Conservation (phyloP, 2,113 vertebrate genomes). For the Paracanthobrama guichenoti region DNA sequence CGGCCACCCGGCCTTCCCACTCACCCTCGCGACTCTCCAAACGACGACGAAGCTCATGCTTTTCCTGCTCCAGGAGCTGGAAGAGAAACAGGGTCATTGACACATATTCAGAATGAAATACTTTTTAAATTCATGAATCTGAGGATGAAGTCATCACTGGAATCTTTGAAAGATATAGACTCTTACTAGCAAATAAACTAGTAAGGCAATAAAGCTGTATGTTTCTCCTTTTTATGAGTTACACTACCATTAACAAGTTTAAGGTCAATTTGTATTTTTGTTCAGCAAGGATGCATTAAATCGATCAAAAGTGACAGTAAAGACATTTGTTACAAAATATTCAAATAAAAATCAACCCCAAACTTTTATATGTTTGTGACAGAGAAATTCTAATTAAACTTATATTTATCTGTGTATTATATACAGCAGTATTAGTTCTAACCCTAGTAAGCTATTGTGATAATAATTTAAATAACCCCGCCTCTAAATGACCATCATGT, state of each 20-base stretch:
- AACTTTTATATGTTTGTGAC: not conserved
- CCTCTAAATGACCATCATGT: not conserved
- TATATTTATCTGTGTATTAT: too few relatives aligned
- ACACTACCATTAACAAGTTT: not conserved
- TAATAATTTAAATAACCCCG: not conserved
- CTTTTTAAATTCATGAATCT: too few relatives aligned
- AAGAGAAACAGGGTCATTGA: not conserved
- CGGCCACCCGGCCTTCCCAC: constrained; percentile 94
- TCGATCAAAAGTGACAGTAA: not conserved
- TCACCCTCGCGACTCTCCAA: constrained; percentile 94
- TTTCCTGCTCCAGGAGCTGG: constrained; percentile 96
- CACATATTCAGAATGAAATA: not conserved
- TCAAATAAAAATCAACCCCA: not conserved
- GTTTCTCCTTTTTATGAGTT: too few relatives aligned
- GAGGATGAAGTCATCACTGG: not conserved
- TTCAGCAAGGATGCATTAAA: not conserved
- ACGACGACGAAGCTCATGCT: constrained; percentile 88
- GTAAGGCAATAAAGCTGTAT: not conserved
- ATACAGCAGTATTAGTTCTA: too few relatives aligned
- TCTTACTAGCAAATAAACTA: not conserved
- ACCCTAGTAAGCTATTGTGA: not conserved
- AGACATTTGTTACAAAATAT: not conserved
- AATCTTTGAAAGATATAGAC: not conserved
- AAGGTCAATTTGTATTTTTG: not conserved
- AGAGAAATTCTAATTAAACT: not conserved